Percentiles rank a stretch among this genome's conserved stretches.
These are phyloP conservation scores for Drosophila hydei DNA, from an alignment of 1,140 invertebrate genomes.

Conservation along the genomic window DNA sequence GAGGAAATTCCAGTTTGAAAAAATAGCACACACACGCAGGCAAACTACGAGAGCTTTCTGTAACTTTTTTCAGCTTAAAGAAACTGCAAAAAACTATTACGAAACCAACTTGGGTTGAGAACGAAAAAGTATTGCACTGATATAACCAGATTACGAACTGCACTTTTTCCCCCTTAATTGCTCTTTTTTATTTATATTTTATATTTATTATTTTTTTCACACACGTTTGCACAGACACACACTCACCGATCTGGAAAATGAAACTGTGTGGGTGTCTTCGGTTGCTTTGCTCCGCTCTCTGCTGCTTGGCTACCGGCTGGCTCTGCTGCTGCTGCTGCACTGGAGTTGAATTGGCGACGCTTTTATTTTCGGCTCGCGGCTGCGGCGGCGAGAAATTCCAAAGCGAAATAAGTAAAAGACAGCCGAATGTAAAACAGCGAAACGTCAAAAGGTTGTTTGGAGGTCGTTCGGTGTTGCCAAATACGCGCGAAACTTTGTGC, in stretches of 20 bases:
- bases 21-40: slow-evolving; percentile 18
- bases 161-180: slow-evolving; percentile 9
- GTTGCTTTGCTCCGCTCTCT: slow-evolving; percentile 28
- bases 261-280: slow-evolving; percentile 52
- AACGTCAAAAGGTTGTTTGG: slow-evolving; percentile 79
- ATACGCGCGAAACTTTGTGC: slow-evolving; percentile 34
- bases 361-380: slow-evolving; percentile 64
- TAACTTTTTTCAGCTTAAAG: slow-evolving; percentile 29
- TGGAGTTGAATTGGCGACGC: slow-evolving; percentile 64
- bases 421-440: slow-evolving; percentile 54
- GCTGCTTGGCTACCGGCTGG: slow-evolving; percentile 69
- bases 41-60: slow-evolving; percentile 37
- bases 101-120: slow-evolving; percentile 50
- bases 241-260: slow-evolving; percentile 77
- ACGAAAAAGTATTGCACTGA: slow-evolving; percentile 28
- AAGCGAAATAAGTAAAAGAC: slow-evolving; percentile 65
- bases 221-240: slow-evolving; percentile 33
- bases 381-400: slow-evolving; percentile 66
- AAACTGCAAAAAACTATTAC: slow-evolving; percentile 50
- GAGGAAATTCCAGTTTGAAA: slow-evolving; percentile 29
- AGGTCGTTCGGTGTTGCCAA: slow-evolving; percentile 77
- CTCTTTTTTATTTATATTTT: slow-evolving; percentile 19
- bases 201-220: slow-evolving; percentile 33
- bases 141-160: slow-evolving; percentile 35
- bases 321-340: slow-evolving; percentile 77